A percentile compares a stretch with the other conserved stretches of the same genome.
Evolutionary conservation across 37 sponge, comb jelly and placozoan genomes (phyloP).

Genomic region (Spongilla lacustris): DNA sequence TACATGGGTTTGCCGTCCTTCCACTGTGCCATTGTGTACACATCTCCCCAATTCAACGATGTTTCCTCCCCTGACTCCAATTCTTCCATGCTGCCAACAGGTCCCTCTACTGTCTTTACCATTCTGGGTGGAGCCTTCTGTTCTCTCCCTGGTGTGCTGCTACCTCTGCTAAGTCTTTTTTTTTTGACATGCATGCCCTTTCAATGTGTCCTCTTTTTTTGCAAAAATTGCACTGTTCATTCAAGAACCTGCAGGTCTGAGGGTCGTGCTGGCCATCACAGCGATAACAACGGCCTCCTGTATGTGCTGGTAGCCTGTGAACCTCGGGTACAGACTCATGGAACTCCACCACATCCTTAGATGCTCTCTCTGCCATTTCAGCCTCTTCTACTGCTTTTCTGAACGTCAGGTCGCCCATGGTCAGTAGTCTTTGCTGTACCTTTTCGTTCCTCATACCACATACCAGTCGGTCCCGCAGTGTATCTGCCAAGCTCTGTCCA

Average conservation of each 20-base stretch:
- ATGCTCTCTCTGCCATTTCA: neutral
- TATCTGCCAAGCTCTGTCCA: conserved; percentile 14
- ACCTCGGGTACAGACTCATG: no score
- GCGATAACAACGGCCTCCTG: conserved; percentile 29
- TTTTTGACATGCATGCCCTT: neutral
- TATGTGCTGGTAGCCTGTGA: neutral
- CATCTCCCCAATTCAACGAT: no score
- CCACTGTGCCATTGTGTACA: no score
- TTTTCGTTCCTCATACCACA: neutral
- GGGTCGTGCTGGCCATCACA: conserved; percentile 22
- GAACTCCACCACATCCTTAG: neutral
- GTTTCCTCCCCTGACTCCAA: no score
- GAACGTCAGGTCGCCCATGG: neutral
- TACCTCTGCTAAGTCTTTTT: neutral
- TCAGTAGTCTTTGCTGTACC: conserved; percentile 3
- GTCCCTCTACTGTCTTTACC: neutral
- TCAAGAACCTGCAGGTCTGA: conserved; percentile 20
- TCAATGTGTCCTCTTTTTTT: conserved; percentile 32
- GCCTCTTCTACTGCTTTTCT: conserved; percentile 6
- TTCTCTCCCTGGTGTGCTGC: neutral
- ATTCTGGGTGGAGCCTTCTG: neutral
- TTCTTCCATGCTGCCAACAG: no score
- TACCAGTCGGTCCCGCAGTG: conserved; percentile 15
- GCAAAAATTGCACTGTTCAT: conserved; percentile 22
- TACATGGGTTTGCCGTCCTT: no score